These are phyloP conservation scores for Prostheceraeus crozeri DNA, from an alignment of 2,888 invertebrate species.

Conservation along the genomic window DNA sequence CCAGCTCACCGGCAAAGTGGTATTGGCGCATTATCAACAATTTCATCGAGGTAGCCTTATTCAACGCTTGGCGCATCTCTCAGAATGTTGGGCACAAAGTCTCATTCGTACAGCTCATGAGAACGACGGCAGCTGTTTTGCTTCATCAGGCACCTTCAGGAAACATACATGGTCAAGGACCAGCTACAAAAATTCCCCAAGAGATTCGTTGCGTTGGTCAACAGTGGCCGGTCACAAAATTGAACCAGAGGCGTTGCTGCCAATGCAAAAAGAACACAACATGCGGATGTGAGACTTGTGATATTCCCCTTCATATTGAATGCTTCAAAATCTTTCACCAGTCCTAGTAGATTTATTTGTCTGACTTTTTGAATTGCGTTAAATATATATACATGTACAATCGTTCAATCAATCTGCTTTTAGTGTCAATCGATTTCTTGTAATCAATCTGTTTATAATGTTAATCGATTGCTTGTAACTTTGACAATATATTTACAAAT, in stretches of 20 bases:
- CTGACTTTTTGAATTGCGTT: too few relatives aligned
- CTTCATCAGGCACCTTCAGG: not conserved
- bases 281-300: constrained; percentile 18
- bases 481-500: too few relatives aligned
- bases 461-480: too few relatives aligned
- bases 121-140: constrained; percentile 8
- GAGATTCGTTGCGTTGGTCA: constrained; percentile 8
- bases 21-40: constrained; percentile 16
- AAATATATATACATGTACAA: too few relatives aligned
- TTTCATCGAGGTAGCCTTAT: constrained; percentile 18
- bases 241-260: constrained; percentile 1
- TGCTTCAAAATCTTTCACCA: constrained; percentile 17
- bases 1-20: constrained; percentile 14
- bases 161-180: not conserved
- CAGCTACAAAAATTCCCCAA: not conserved
- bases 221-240: constrained; percentile 7
- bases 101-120: not conserved
- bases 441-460: too few relatives aligned
- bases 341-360: too few relatives aligned
- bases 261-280: constrained; percentile 19
- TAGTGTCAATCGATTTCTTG: too few relatives aligned
- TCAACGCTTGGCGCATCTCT: constrained; percentile 5
- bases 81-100: constrained; percentile 4
- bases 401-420: too few relatives aligned
- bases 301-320: constrained; percentile 12